Evolutionary conservation across 2,888 invertebrate species (phyloP).

Genomic region (Digitonthophagus gazella): DNA sequence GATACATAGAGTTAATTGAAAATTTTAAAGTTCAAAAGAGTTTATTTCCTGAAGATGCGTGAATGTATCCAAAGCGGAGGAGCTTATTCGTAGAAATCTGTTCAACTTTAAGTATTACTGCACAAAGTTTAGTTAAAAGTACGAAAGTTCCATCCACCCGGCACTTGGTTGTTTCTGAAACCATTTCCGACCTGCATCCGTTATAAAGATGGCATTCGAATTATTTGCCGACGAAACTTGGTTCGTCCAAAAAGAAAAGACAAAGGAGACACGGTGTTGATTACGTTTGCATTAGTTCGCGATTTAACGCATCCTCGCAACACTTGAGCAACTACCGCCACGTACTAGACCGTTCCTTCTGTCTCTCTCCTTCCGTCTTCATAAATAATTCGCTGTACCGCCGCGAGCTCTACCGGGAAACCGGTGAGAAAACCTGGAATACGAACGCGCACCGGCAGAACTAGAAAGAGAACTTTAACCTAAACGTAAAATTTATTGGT

Average conservation of each 20-base stretch:
- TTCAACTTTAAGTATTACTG: not conserved
- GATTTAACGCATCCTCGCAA: not conserved
- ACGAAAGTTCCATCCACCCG: not conserved
- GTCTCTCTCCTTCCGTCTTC: not conserved
- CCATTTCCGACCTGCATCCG: not conserved
- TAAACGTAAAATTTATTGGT: constrained; percentile 15
- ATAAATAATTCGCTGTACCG: not conserved
- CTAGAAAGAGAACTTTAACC: constrained; percentile 1
- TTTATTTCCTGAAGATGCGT: not conserved
- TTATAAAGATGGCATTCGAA: not conserved
- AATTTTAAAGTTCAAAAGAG: not conserved
- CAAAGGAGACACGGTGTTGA: not conserved
- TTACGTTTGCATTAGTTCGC: not conserved
- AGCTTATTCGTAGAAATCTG: not conserved
- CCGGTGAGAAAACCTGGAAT: not conserved
- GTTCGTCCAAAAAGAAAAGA: not conserved
- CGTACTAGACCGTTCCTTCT: not conserved
- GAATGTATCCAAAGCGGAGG: not conserved
- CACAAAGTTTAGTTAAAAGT: not conserved
- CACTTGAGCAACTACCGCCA: not conserved
- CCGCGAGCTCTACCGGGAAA: not conserved
- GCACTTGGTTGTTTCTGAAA: not conserved
- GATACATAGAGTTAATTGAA: not conserved
- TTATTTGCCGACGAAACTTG: not conserved
- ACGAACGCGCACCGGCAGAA: not conserved